Conservation (phyloP, 2,888 invertebrate species). For the Gibbula magus region DNA sequence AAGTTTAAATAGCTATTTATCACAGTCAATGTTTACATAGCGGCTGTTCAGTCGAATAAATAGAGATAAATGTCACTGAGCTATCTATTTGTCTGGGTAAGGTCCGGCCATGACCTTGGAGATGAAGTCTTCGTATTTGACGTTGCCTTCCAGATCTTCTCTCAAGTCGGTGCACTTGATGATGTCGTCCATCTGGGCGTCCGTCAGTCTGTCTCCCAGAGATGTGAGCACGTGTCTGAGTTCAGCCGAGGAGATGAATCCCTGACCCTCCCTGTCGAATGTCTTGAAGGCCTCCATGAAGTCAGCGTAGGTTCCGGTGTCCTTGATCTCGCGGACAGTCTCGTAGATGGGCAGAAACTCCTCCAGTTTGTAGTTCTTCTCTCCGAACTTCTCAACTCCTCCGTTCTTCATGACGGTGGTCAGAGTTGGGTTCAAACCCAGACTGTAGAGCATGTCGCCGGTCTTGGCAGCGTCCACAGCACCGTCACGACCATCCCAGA, state of each 20-base stretch:
- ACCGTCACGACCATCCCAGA: constrained; percentile 81
- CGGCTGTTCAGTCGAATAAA: too few species aligned
- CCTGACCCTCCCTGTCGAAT: constrained; percentile 99
- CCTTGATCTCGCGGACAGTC: constrained; percentile 97
- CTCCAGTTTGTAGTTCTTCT: constrained; percentile 94
- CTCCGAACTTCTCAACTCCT: constrained; percentile 97
- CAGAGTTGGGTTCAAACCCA: constrained; percentile 96
- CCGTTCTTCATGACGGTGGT: constrained; percentile 95
- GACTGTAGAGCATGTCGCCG: constrained; percentile 94
- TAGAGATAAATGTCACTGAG: too few species aligned
- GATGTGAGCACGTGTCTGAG: constrained; percentile 95
- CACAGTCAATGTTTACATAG: too few species aligned
- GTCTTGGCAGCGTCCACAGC: constrained; percentile 94
- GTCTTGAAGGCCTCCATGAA: constrained; percentile 99
- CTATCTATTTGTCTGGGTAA: constrained; percentile 19
- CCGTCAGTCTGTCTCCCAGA: constrained; percentile 81
- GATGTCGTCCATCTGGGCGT: constrained; percentile 76
- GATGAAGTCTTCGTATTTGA: constrained; percentile 75
- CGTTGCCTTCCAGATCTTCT: constrained; percentile 77
- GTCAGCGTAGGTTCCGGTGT: constrained; percentile 98
- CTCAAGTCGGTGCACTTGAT: constrained; percentile 75
- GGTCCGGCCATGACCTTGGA: constrained; percentile 24
- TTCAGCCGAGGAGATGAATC: constrained; percentile 97
- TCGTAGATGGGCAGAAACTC: constrained; percentile 99
- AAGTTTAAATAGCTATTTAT: too few species aligned